Evolutionary conservation across 2,797 vertebrate species (phyloP).

Genomic region (Tamandua tetradactyla): DNA sequence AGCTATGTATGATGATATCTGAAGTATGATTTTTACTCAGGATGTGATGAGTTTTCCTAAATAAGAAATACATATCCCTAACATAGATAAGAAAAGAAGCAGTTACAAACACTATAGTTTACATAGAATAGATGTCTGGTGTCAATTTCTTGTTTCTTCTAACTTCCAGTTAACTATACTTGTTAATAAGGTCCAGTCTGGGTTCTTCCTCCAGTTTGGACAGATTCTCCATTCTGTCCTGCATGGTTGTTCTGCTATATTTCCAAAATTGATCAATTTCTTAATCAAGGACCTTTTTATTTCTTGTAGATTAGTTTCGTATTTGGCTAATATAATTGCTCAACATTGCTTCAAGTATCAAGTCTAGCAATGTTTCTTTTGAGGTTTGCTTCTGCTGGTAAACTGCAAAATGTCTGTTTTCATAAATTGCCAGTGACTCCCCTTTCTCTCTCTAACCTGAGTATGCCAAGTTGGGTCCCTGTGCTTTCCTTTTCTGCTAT

Average conservation of each 20-base stretch:
- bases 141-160: neutral
- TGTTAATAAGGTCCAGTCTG: neutral
- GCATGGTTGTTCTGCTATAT: neutral
- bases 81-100: neutral
- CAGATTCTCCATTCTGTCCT: neutral
- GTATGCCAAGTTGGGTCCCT: neutral
- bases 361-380: neutral
- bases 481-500: neutral
- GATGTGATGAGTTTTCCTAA: constrained; percentile 21
- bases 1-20: neutral
- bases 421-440: neutral
- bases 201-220: neutral
- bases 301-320: neutral
- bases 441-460: neutral
- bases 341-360: neutral
- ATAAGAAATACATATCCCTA: neutral
- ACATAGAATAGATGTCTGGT: neutral
- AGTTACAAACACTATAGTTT: neutral
- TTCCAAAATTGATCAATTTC: neutral
- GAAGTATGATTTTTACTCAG: neutral
- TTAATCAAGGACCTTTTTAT: neutral
- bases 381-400: neutral
- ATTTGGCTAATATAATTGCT: neutral
- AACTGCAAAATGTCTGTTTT: neutral
- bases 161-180: neutral